These are phyloP conservation scores for Heterodera schachtii DNA, from an alignment of 1,140 invertebrate species.

Conservation along the genomic window DNA sequence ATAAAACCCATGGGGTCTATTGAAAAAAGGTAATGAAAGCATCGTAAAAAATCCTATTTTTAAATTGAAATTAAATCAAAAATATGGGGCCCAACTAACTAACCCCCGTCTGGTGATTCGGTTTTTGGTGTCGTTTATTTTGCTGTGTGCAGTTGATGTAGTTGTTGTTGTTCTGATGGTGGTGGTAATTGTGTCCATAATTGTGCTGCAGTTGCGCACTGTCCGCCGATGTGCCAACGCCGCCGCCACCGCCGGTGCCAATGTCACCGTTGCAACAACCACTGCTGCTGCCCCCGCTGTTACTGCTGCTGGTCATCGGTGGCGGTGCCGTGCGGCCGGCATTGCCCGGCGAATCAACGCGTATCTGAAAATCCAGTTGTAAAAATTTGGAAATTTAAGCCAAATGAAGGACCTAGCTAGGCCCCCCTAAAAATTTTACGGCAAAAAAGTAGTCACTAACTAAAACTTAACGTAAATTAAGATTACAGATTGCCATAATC, in stretches of 20 bases:
- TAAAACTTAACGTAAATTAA: too few species aligned
- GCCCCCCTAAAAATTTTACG: neutral
- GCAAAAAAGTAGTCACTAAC: too few species aligned
- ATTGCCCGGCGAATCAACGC: constrained; percentile 22
- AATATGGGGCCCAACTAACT: too few species aligned
- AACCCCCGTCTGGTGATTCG: neutral
- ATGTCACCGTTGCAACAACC: constrained; percentile 14
- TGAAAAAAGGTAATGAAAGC: too few species aligned
- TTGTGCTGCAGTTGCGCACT: neutral
- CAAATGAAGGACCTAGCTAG: neutral
- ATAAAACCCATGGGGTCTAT: too few species aligned
- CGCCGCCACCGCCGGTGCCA: neutral
- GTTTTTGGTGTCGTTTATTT: neutral
- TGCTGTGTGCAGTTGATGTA: constrained; percentile 14
- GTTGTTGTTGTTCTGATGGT: constrained; percentile 9
- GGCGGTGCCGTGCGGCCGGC: neutral
- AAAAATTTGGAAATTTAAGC: neutral
- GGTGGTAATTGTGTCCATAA: neutral
- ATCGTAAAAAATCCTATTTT: too few species aligned
- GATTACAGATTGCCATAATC: too few species aligned
- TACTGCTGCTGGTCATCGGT: neutral
- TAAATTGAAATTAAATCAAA: too few species aligned
- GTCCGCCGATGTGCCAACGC: neutral
- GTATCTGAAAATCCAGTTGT: constrained; percentile 15
- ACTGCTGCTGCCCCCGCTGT: constrained; percentile 14